phyloP scores from a whole-genome alignment of 2,797 vertebrate species.

The Macropodus opercularis region DNA sequence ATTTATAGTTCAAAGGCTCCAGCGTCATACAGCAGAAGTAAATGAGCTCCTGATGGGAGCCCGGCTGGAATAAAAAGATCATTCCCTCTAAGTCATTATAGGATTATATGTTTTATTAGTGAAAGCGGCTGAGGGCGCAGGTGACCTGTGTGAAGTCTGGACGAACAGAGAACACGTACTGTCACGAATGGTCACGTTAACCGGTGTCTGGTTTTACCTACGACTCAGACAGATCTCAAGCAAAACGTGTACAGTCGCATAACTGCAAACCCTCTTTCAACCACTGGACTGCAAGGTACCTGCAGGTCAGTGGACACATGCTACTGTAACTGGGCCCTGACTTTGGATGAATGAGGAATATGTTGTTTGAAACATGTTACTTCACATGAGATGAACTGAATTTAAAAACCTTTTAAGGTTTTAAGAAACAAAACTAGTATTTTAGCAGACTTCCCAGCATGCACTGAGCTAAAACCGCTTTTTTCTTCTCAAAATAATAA shows the following conservation, averaged over 20 bases:
- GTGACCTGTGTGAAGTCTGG: constrained; percentile 48
- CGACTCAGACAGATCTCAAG: no score
- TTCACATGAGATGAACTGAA: no score
- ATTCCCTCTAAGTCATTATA: constrained; percentile 63
- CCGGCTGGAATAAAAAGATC: constrained; percentile 50
- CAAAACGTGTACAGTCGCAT: no score
- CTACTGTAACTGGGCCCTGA: no score
- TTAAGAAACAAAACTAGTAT: background rate
- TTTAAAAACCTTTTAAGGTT: no score
- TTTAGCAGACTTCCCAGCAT: background rate
- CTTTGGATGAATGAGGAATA: no score
- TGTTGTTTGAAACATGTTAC: no score
- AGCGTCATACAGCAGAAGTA: constrained; percentile 54
- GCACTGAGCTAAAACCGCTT: background rate
- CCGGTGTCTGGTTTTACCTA: no score
- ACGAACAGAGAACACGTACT: constrained; percentile 22
- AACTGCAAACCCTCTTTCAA: no score
- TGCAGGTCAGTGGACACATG: no score
- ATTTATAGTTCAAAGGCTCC: constrained; percentile 71
- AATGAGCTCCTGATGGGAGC: constrained; percentile 63
- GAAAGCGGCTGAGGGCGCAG: constrained; percentile 48
- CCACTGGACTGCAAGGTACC: no score
- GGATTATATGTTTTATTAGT: constrained; percentile 58
- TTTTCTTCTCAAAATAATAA: background rate
- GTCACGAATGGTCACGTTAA: constrained; percentile 30